A percentile compares a stretch with the other conserved stretches of the same genome.
Evolutionary conservation across 2,797 vertebrate genomes (phyloP).

Genomic region (Artibeus jamaicensis): DNA sequence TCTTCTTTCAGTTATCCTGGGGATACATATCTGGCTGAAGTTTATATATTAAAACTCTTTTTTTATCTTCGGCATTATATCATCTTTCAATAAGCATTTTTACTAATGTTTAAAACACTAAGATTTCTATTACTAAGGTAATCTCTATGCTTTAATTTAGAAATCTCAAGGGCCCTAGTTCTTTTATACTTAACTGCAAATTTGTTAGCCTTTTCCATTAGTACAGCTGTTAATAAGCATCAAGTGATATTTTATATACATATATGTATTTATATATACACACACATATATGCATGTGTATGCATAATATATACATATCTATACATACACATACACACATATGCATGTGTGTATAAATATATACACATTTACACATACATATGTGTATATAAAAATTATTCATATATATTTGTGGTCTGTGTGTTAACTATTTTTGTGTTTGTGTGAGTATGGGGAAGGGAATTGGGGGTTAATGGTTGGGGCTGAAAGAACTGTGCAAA

Average conservation of each 20-base stretch:
- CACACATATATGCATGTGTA: too few species aligned
- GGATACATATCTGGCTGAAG: constrained; percentile 10
- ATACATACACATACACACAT: too few species aligned
- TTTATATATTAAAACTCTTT: not conserved
- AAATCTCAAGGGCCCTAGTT: not conserved
- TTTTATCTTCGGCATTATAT: not conserved
- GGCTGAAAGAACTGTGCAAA: not conserved
- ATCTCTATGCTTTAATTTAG: not conserved
- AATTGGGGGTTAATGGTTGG: not conserved
- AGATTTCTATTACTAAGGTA: not conserved
- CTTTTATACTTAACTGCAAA: not conserved
- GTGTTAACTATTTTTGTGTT: not conserved
- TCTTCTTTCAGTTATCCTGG: not conserved
- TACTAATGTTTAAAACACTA: not conserved
- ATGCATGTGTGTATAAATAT: too few species aligned
- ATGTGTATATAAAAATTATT: too few species aligned
- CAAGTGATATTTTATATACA: not conserved
- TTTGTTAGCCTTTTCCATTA: not conserved
- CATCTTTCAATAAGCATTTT: not conserved
- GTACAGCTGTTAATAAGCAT: not conserved
- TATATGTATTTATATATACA: too few species aligned
- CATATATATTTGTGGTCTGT: not conserved
- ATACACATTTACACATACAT: too few species aligned
- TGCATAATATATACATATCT: too few species aligned
- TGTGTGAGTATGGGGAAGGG: not conserved